phyloP scores from a whole-genome alignment of 2,797 vertebrate genomes.

The Anabacerthia variegaticeps region DNA sequence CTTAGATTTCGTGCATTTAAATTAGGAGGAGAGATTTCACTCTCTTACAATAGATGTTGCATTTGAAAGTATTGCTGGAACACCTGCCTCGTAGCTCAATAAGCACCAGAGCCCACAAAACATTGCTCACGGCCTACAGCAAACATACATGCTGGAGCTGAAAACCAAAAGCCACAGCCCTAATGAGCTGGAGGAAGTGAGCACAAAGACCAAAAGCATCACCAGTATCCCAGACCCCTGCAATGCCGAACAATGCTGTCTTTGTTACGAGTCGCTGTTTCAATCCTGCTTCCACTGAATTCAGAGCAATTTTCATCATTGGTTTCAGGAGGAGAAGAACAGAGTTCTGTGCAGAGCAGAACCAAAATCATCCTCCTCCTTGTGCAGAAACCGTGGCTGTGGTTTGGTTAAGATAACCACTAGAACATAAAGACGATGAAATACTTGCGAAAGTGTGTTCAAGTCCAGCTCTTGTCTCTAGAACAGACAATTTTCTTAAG shows the following conservation, averaged over 20 bases:
- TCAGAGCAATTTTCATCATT: not conserved
- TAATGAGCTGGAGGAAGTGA: constrained; percentile 38
- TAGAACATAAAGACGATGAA: not conserved
- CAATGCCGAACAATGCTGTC: not conserved
- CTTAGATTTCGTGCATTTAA: not conserved
- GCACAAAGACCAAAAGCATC: constrained; percentile 18
- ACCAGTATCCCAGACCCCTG: constrained; percentile 20
- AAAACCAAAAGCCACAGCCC: constrained; percentile 14
- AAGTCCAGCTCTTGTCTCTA: not conserved
- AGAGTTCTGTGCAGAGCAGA: not conserved
- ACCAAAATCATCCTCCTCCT: not conserved
- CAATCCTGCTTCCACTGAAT: constrained; percentile 6
- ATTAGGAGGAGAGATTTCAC: not conserved
- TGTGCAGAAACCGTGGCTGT: not conserved
- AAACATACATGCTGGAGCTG: not conserved
- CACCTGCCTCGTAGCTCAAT: not conserved
- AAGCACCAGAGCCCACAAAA: not conserved
- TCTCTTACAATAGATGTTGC: not conserved
- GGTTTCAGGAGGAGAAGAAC: not conserved
- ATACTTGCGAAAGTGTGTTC: not conserved
- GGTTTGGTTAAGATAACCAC: not conserved
- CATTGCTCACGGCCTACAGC: not conserved
- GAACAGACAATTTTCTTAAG: not conserved
- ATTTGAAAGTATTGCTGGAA: not conserved
- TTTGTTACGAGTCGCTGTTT: not conserved